phyloP scores from a whole-genome alignment of 2,113 vertebrate genomes.

The Hoplias malabaricus region DNA sequence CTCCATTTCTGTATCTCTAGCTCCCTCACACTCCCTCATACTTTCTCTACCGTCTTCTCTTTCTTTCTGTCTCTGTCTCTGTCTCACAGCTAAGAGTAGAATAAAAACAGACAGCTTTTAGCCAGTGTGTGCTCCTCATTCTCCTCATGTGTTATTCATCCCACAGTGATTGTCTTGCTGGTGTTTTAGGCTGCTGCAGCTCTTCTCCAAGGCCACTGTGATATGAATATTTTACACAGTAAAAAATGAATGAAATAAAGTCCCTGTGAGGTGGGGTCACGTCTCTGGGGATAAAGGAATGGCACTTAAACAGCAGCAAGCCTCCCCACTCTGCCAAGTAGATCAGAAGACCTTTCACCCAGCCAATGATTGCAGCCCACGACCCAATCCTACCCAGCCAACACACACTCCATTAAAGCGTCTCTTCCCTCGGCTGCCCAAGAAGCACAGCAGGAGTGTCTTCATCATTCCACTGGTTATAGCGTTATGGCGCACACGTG shows the following conservation, averaged over 20 bases:
- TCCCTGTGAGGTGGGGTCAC: constrained; percentile 13
- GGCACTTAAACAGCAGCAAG: constrained; percentile 52
- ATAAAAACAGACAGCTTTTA: constrained; percentile 55
- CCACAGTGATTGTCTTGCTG: constrained; percentile 54
- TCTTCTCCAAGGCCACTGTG: constrained; percentile 42
- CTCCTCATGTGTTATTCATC: constrained; percentile 66
- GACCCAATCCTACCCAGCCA: constrained; percentile 4
- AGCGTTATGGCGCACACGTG: neutral
- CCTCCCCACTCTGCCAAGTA: constrained; percentile 27
- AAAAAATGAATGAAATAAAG: constrained; percentile 61
- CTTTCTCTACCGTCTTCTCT: neutral
- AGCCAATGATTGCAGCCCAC: constrained; percentile 3
- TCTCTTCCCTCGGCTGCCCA: neutral
- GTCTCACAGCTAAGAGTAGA: neutral
- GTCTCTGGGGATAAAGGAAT: constrained; percentile 44
- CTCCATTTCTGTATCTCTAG: neutral
- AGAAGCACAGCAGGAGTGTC: neutral
- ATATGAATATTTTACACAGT: constrained; percentile 58
- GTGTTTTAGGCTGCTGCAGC: constrained; percentile 46
- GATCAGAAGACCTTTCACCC: constrained; percentile 30
- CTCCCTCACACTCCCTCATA: constrained; percentile 2
- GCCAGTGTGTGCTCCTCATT: constrained; percentile 47
- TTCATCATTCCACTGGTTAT: neutral
- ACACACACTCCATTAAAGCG: constrained; percentile 1
- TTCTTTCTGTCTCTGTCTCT: neutral